Percentiles rank a stretch among this genome's conserved stretches.
Conservation (phyloP, 2,888 invertebrate genomes). For the Cryptosula pallasiana region DNA sequence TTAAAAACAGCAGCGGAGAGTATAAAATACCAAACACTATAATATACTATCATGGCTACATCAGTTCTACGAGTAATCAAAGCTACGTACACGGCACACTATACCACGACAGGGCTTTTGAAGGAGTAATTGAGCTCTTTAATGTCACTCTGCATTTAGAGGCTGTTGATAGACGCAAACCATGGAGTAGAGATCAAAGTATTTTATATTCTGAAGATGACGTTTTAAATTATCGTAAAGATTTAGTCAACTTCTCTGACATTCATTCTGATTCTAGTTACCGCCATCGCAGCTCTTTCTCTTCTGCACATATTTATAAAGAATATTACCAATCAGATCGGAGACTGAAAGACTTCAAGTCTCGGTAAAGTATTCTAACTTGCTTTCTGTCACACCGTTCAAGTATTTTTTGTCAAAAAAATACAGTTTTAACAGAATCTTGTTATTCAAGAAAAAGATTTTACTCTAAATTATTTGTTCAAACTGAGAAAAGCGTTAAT, state of each 20-base stretch:
- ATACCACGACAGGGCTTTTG: constrained; percentile 1
- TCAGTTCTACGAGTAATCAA: neutral
- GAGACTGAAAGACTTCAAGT: too few relatives aligned
- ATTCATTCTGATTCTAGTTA: neutral
- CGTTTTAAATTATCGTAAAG: neutral
- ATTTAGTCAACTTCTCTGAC: neutral
- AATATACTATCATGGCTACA: constrained; percentile 1
- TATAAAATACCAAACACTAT: neutral
- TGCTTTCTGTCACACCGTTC: too few relatives aligned
- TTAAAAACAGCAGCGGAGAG: neutral
- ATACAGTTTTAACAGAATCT: too few relatives aligned
- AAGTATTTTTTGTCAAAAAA: too few relatives aligned
- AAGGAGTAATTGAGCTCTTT: neutral
- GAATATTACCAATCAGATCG: neutral
- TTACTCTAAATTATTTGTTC: too few relatives aligned
- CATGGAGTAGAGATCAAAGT: neutral
- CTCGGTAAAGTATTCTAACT: too few relatives aligned
- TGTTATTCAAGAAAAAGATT: too few relatives aligned
- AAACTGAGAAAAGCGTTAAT: too few relatives aligned
- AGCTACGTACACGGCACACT: neutral
- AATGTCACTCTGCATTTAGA: neutral
- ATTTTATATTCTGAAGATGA: constrained; percentile 17
- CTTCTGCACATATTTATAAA: neutral
- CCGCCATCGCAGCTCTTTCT: neutral
- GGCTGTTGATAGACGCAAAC: constrained; percentile 14